Evolutionary conservation across 1,140 invertebrate species (phyloP).

Genomic region (Oryctes rhinoceros): DNA sequence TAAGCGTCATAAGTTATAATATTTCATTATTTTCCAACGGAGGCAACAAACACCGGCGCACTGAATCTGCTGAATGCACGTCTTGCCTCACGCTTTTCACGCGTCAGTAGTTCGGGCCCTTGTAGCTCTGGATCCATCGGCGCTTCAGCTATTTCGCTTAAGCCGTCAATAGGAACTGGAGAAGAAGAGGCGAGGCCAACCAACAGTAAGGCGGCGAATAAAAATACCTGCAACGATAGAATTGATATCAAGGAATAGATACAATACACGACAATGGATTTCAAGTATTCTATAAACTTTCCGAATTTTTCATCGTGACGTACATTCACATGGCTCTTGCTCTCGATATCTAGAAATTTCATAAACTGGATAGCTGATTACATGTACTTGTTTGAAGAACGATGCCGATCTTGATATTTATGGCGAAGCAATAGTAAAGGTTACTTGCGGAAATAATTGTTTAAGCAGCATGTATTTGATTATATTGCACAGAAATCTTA

Average conservation of each 20-base stretch:
- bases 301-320: no score
- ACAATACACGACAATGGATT: no score
- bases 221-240: neutral
- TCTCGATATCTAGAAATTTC: no score
- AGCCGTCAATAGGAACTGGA: slow-evolving; percentile 11
- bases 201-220: neutral
- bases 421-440: no score
- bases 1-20: neutral
- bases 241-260: neutral
- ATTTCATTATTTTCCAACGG: neutral
- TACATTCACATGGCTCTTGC: no score
- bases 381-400: no score
- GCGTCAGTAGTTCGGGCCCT: neutral
- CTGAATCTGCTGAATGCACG: neutral
- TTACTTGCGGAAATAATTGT: no score
- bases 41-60: neutral
- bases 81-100: slow-evolving; percentile 7
- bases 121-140: neutral
- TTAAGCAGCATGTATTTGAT: no score
- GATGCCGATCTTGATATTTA: no score
- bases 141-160: slow-evolving; percentile 17
- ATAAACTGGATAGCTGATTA: no score
- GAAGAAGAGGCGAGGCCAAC: neutral
- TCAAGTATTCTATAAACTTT: neutral
- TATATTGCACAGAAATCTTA: no score